These are phyloP conservation scores for Meriones psammophilus DNA, from an alignment of 2,797 vertebrate species.

Conservation along the genomic window DNA sequence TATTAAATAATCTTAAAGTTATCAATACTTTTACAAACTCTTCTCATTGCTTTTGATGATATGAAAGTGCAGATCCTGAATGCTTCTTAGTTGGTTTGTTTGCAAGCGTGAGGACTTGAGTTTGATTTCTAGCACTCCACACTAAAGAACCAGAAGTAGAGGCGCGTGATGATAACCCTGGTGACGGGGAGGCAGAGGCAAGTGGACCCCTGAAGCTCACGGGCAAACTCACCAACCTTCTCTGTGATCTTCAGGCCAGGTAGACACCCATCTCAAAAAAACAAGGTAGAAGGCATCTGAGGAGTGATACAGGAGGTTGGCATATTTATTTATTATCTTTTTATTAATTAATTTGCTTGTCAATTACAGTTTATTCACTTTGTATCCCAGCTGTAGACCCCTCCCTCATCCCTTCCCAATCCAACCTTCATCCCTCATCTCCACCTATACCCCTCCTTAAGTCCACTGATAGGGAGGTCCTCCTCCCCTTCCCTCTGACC, in stretches of 20 bases:
- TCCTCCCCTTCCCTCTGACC: no score
- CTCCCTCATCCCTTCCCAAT: no score
- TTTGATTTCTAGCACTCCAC: neutral
- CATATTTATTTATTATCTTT: neutral
- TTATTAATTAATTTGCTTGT: no score
- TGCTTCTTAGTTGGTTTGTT: neutral
- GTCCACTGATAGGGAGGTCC: no score
- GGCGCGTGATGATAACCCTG: neutral
- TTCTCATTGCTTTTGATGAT: constrained; percentile 29
- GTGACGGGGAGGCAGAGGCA: neutral
- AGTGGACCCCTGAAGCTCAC: neutral
- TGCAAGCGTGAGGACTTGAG: neutral
- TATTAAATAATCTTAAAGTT: neutral
- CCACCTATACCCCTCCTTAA: no score
- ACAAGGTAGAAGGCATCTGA: neutral
- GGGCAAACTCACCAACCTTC: neutral
- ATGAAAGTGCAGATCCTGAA: neutral
- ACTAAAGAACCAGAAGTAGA: neutral
- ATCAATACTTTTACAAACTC: neutral
- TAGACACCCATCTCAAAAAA: neutral
- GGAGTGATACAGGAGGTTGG: neutral
- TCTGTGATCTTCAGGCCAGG: neutral
- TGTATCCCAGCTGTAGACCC: no score
- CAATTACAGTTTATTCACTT: no score
- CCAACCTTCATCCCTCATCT: no score